Conservation (phyloP, 2,888 invertebrate genomes). For the Kuschelorhynchus macadamiae region DNA sequence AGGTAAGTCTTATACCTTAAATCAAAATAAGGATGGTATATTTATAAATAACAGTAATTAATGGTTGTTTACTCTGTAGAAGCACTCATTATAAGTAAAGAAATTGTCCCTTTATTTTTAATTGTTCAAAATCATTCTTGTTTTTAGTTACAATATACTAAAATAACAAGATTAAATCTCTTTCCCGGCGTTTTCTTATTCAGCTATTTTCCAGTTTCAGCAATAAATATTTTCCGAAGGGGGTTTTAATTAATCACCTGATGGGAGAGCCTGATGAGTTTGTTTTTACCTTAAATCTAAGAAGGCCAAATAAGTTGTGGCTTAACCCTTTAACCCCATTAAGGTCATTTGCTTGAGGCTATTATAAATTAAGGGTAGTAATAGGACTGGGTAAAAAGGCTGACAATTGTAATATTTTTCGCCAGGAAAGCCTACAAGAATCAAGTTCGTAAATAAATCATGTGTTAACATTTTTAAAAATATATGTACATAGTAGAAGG, state of each 20-base stretch:
- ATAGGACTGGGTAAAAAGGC: background rate
- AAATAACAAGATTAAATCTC: slow-evolving; percentile 2
- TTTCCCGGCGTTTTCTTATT: background rate
- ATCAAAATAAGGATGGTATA: too few species aligned
- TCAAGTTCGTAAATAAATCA: too few species aligned
- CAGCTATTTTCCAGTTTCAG: background rate
- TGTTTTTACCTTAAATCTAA: slow-evolving; percentile 23
- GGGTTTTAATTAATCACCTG: slow-evolving; percentile 19
- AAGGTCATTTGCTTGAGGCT: slow-evolving; percentile 9
- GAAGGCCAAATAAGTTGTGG: slow-evolving; percentile 25
- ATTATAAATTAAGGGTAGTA: slow-evolving; percentile 15
- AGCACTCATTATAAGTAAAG: too few species aligned
- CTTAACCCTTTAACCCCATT: slow-evolving; percentile 23
- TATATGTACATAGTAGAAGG: too few species aligned
- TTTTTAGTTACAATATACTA: background rate
- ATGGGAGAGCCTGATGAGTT: slow-evolving; percentile 17
- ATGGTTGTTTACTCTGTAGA: too few species aligned
- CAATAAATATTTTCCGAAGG: slow-evolving; percentile 21
- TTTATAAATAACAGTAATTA: too few species aligned
- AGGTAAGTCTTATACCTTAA: too few species aligned
- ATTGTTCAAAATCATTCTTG: too few species aligned
- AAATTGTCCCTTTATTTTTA: too few species aligned
- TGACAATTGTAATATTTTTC: too few species aligned
- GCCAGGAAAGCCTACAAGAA: too few species aligned
- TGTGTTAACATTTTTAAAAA: too few species aligned